Evolutionary conservation across 2,113 vertebrate genomes (phyloP), one percentile per base, ranked within the genome.

Genomic region (Gavia stellata): DNA sequence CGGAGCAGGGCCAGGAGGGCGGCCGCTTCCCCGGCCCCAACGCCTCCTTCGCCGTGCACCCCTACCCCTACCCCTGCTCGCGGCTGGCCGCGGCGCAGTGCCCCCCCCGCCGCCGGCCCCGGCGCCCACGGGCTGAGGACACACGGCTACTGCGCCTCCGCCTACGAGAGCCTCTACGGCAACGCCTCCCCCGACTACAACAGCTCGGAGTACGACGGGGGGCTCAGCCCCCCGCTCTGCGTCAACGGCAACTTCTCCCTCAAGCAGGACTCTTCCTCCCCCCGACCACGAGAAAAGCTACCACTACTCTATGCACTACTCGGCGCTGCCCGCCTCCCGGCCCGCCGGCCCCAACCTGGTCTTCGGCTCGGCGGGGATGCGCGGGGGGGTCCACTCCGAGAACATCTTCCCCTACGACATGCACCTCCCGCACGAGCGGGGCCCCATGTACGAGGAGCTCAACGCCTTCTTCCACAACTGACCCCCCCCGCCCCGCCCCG

Each of bases 221-320:
- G 98, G 58, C 96, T 99, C 70, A 99, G 99, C 88, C 99, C 99
- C 12, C 99, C 99, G 14, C 97, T 99, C 96, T 99, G 99, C 96
- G 96, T 99, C 97, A 99, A 99, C 63, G 99, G 99, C 95, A 99
- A 99, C 97, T 99, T 99, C 98, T 99, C 99, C 66, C 97, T 99
- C 93, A 99, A 99, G 98, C 99, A 99, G 96, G 99, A 99, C 98
- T 98, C 98, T 86, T 98, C 98, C 70, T 99, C 99, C 59, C 59
- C 98, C 99, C 28, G 99, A 99, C 88, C 97, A 98, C 70, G 99
- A 99, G 91, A 99, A 99, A 96, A 98, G 98, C 94, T 99, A 99
- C 95, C 99, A 99, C 96, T 99, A 99, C 97, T 99, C 99, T 99
- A 99, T 99, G 99, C 99, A 99, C 98, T 99, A 99, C 98, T 98